Conservation (phyloP, 2,113 vertebrate genomes). For the Phalacrocorax brasilianus region DNA sequence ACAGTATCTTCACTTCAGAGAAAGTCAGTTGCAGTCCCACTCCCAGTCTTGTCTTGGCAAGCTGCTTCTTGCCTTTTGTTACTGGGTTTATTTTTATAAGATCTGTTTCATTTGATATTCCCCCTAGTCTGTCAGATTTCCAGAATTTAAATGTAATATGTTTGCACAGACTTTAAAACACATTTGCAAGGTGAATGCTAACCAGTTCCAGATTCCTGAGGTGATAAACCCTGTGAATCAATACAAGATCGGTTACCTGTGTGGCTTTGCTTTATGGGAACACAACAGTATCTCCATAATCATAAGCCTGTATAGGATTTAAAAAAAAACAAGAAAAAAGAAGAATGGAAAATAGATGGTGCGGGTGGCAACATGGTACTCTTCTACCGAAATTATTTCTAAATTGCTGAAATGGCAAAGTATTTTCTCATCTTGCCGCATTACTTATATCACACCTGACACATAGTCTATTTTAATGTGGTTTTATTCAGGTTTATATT, state of each 20-base stretch:
- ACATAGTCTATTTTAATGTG: neutral
- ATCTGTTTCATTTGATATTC: neutral
- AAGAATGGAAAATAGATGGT: neutral
- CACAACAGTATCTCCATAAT: neutral
- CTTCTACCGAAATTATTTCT: neutral
- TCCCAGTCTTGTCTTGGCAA: neutral
- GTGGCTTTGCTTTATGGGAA: neutral
- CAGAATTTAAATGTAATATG: neutral
- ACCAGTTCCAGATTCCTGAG: neutral
- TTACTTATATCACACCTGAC: slow-evolving; percentile 25
- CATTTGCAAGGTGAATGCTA: neutral
- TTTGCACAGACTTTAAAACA: neutral
- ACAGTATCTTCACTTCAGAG: neutral
- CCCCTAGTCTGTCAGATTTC: neutral
- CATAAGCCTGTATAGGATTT: neutral
- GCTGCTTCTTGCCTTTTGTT: neutral
- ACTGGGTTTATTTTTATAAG: neutral
- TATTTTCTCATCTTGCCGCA: slow-evolving; percentile 4
- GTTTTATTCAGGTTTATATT: slow-evolving; percentile 31
- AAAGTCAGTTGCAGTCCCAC: neutral
- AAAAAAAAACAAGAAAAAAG: neutral
- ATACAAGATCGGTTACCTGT: neutral
- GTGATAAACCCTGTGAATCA: neutral
- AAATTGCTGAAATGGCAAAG: neutral
- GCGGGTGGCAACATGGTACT: neutral